These are phyloP conservation scores for Tachypleus tridentatus DNA, from an alignment of 1,140 invertebrate genomes.

Conservation along the genomic window DNA sequence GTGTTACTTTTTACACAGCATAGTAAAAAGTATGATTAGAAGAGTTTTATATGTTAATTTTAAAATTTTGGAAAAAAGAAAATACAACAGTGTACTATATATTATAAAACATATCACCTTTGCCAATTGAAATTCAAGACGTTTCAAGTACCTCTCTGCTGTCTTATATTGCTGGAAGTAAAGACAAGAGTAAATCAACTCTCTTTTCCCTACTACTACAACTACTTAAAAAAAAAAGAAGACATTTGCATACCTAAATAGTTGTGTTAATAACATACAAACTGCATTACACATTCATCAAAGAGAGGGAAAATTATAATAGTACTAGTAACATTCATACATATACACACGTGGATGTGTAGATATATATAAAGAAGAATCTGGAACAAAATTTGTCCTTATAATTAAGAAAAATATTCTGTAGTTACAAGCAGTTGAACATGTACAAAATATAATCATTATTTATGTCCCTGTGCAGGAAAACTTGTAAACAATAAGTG, in stretches of 20 bases:
- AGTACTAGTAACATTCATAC: slow-evolving; percentile 3
- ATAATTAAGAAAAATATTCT: too few species aligned
- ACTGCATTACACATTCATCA: too few species aligned
- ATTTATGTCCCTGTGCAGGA: too few species aligned
- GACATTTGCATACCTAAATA: too few species aligned
- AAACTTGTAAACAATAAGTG: too few species aligned
- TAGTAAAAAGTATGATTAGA: background rate
- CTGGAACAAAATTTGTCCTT: too few species aligned
- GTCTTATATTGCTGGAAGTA: slow-evolving; percentile 39
- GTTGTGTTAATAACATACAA: too few species aligned
- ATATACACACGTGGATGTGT: background rate
- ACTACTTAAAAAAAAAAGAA: background rate
- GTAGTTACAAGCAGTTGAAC: too few species aligned
- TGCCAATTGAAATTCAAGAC: slow-evolving; percentile 41
- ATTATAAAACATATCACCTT: slow-evolving; percentile 28
- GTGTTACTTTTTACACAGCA: background rate
- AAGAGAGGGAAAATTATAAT: background rate
- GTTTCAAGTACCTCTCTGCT: slow-evolving; percentile 40
- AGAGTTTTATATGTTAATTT: slow-evolving; percentile 2
- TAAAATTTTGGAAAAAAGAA: background rate
- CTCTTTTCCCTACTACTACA: background rate
- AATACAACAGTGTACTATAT: background rate
- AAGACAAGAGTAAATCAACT: slow-evolving; percentile 10
- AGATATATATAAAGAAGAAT: too few species aligned
- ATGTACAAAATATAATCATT: too few species aligned